Conservation (phyloP, 1,140 invertebrate genomes). For the Sarcophaga peregrina region DNA sequence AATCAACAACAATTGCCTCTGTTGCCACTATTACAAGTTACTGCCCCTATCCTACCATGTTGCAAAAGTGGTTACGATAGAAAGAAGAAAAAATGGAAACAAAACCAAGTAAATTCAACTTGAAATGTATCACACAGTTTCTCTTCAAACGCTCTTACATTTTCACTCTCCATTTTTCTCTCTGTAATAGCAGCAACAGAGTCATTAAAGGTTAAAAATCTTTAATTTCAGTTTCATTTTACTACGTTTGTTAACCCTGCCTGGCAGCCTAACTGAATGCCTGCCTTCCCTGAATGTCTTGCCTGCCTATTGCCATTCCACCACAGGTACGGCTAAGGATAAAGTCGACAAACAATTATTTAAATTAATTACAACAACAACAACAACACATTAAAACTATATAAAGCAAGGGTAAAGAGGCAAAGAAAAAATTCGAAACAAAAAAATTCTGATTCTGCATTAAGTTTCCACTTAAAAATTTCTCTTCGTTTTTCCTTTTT, state of each 20-base stretch:
- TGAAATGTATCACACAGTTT: not conserved
- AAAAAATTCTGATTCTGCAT: too few species aligned
- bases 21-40: not conserved
- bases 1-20: not conserved
- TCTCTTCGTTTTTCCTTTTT: not conserved
- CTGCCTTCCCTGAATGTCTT: too few species aligned
- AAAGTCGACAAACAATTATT: not conserved
- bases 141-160: too few species aligned
- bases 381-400: not conserved
- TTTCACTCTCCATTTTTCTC: too few species aligned
- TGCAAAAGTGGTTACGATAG: not conserved
- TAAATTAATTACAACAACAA: slow-evolving; percentile 20
- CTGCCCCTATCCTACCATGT: not conserved
- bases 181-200: not conserved
- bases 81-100: not conserved
- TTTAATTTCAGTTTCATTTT: slow-evolving; percentile 4
- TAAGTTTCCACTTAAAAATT: slow-evolving; percentile 5
- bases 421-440: too few species aligned
- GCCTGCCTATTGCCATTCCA: too few species aligned
- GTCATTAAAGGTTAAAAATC: slow-evolving; percentile 2
- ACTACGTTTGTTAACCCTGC: not conserved
- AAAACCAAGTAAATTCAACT: not conserved
- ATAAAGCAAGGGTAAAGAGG: not conserved
- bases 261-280: too few species aligned
- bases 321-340: not conserved